phyloP scores from a whole-genome alignment of 2,888 invertebrate genomes.

The Tachina grossa region DNA sequence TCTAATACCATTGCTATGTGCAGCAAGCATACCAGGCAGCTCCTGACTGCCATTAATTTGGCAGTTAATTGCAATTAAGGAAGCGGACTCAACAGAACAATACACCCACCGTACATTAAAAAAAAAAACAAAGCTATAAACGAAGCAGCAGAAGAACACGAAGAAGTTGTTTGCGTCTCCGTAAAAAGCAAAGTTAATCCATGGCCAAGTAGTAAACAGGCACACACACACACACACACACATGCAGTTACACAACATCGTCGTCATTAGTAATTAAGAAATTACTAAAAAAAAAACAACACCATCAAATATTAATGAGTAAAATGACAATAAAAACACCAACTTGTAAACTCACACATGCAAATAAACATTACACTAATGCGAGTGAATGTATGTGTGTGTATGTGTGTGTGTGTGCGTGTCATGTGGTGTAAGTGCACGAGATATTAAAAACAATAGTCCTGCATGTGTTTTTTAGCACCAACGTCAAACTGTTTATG shows the following conservation, averaged over 20 bases:
- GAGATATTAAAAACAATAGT: constrained; percentile 57
- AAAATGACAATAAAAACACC: constrained; percentile 72
- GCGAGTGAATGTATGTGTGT: background rate
- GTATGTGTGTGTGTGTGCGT: constrained; percentile 1
- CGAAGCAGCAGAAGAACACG: background rate
- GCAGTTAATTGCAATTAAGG: constrained; percentile 74
- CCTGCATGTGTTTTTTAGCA: constrained; percentile 52
- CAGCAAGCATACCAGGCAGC: constrained; percentile 14
- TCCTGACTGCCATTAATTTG: constrained; percentile 72
- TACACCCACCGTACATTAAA: constrained; percentile 42
- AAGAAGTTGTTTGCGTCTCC: constrained; percentile 47
- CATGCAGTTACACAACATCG: constrained; percentile 13
- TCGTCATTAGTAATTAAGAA: constrained; percentile 74
- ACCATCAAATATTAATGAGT: constrained; percentile 35
- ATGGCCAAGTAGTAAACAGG: constrained; percentile 66
- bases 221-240: background rate
- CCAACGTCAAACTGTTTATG: constrained; percentile 54
- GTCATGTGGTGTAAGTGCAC: background rate
- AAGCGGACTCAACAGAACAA: constrained; percentile 65
- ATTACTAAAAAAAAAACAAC: constrained; percentile 69
- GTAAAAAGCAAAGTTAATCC: constrained; percentile 64
- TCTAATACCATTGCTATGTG: constrained; percentile 22
- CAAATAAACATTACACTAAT: constrained; percentile 8
- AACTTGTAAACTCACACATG: constrained; percentile 21
- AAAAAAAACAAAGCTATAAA: background rate